Base-by-base conservation (phyloP, 2,888 invertebrate genomes). In the Phorcus lineatus region DNA sequence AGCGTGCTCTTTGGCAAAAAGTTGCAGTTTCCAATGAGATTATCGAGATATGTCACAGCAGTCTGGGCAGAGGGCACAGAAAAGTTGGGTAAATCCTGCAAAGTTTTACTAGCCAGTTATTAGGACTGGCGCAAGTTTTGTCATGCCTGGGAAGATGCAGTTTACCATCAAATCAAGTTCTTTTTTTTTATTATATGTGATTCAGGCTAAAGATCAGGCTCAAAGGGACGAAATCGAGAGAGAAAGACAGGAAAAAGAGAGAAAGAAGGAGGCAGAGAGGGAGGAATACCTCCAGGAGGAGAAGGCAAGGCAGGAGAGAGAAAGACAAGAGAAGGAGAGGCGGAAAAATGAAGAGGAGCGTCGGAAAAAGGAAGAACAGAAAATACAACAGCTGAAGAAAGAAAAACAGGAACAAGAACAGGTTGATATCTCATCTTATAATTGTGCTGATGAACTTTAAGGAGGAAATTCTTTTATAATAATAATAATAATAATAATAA, bases 221-320 rank as follows among this genome's bases (percentile, higher is more conserved):
- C 47, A 47, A 11, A 47, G 47, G 47, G 47, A 47, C 13, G 47
- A 6, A 54, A 74, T n/a, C 47, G 70, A 47, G 36, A 52, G 54
- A 78, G 78, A 81, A 78, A 22, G 53, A 55, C 24, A 40, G 11
- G 82, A 83, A n/a, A 67, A 66, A 22, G 74, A 54, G 11, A 81
- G 54, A 55, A 13, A 9, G 31, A 78, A 82, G n/a, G 80, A 78
- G 16, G 54, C 79, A n/a, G 28, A 28, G 11, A 57, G 31, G 13
- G 80, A 78, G 13, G 80, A 76, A 67, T 80, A 81, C 79, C 77
- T 55, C 54, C 83, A 81, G 53, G 84, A 83, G 55, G 84, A 86
- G 47, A 67, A 76, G 16, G 81, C 78, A 55, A 82, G 78, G 66
- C 70, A 62, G 22, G 82, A 81, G 17, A 52, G 66, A 77, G 70